Base-by-base conservation (phyloP, 2,888 invertebrate genomes). In the Lasioglossum calceatum region DNA sequence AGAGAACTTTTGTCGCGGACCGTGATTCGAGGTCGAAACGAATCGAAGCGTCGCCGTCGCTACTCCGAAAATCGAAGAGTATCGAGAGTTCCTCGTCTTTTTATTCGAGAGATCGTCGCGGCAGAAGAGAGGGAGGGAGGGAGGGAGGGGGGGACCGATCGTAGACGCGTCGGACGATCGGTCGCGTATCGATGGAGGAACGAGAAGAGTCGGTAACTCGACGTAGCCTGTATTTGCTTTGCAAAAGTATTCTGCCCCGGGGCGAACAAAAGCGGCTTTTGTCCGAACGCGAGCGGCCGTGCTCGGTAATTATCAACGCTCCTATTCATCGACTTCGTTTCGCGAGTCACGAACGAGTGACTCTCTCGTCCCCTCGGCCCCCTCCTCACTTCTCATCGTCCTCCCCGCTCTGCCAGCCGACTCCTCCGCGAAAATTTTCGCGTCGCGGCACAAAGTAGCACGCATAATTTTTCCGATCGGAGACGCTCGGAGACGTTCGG, bases 271-370 rank as follows among this genome's bases (percentile, higher is more conserved):
- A 82, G 80, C 36, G 73, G 78, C 87, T 87, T 87, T 87, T 87
- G 87, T 87, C 70, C 85, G 77, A 77, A 79, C 61, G 75, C 86
- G 79, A 80, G 75, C 80, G 79, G 47, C 86, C 81, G 58, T 61
- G 86, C 85, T 82, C 81, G 82, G 80, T 86, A 87, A 87, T 87
- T 86, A 87, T 87, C 87, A 86, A 84, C 88, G 89, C 81, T 88
- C 86, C 82, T 87, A 84, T 82, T 87, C 88, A 89, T 89, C 89
- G 88, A 77, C 79, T 84, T 75, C 74, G 87, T 84, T 87, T 82
- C 87, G 79, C 86, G 86, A 86, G 86, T 85, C 86, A 86, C 81
- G 44, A 58, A 42, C 64, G 77, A 77, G 84, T 72, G 83, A 84
- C 84, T 77, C 77, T 32, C 12, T 70, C 16, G 8, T 42, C 70